Base-by-base conservation (phyloP, 2,113 vertebrate genomes). In the Ondatra zibethicus region DNA sequence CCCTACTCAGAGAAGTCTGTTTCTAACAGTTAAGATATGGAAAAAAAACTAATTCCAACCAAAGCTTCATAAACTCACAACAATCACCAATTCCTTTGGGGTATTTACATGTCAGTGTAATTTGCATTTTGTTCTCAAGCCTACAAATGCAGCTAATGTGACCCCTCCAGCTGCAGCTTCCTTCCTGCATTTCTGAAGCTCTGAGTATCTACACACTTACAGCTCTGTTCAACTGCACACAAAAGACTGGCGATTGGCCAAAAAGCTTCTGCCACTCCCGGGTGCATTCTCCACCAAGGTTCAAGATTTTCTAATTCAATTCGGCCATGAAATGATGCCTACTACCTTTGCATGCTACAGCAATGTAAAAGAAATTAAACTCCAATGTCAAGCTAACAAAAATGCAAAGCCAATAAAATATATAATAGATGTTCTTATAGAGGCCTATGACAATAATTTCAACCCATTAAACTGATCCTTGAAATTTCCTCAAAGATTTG, bases 241-340 rank as follows among this genome's bases (percentile, higher is more conserved):
- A 94, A 87, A 97, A 97, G 95, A 78, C 52, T 96, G 94, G 96
- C 96, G 87, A 58, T 0, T n/a, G 47, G 86, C 95, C 96, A 97
- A 77, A 86, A 78, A 91, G 89, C 55, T 73, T 86, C 61, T 3
- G 25, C 78, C 80, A 66, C n/a, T 68, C 39, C 63, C 17, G 10
- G 11, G 52, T 17, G 1, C 63, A 47, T 68, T 89, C 75, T 87
- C 85, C 87, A 27, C 88, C 81, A 87, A 84, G 72, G 80, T 76
- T 90, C 52, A 93, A 96, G 86, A 91, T 89, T 55, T 93, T 87
- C 91, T 73, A 96, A 95, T 92, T 97, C 39, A 96, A 89, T 88
- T 96, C 13, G 2, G 27, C 68, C 85, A 94, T 70, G 82, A 89
- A 97, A 89, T 3, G 0, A 55, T 89, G 75, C 36, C 39, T 77